phyloP scores from a whole-genome alignment of 2,888 invertebrate species.

The Autographa pulchrina region DNA sequence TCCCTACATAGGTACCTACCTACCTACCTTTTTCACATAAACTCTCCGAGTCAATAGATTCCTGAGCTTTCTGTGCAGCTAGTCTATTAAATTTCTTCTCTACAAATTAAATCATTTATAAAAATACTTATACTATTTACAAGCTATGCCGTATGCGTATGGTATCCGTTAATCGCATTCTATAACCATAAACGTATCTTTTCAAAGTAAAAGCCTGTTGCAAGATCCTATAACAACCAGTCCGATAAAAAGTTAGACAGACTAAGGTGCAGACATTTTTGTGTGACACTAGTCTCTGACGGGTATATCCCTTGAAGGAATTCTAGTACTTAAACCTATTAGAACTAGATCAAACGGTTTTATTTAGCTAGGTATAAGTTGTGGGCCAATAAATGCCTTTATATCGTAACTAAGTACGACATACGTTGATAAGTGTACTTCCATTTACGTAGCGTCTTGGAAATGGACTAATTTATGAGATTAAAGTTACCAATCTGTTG shows the following conservation, averaged over 20 bases:
- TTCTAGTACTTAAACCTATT: conserved; percentile 32
- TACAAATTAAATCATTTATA: conserved; percentile 43
- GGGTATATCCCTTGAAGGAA: conserved; percentile 30
- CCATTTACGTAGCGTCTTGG: conserved; percentile 22
- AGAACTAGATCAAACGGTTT: conserved; percentile 44
- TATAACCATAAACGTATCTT: conserved; percentile 26
- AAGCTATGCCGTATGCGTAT: conserved; percentile 33
- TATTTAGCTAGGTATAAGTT: conserved; percentile 20
- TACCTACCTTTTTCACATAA: too few relatives aligned
- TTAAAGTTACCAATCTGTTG: background rate
- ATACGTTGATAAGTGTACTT: conserved; percentile 28
- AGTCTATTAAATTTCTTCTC: background rate
- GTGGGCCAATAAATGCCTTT: conserved; percentile 43
- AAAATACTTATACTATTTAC: conserved; percentile 31
- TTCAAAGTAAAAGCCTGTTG: conserved; percentile 23
- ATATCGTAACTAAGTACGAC: conserved; percentile 43
- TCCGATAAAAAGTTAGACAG: conserved; percentile 18
- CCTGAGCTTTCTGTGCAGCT: too few relatives aligned
- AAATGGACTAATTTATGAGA: conserved; percentile 16
- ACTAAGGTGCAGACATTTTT: conserved; percentile 22
- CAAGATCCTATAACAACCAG: conserved; percentile 30
- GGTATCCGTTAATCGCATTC: conserved; percentile 40
- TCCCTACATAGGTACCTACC: too few relatives aligned
- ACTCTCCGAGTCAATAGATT: too few relatives aligned
- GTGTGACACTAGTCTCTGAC: conserved; percentile 32